These are phyloP conservation scores for Trichechus manatus DNA, from an alignment of 2,113 vertebrate genomes.

Conservation along the genomic window DNA sequence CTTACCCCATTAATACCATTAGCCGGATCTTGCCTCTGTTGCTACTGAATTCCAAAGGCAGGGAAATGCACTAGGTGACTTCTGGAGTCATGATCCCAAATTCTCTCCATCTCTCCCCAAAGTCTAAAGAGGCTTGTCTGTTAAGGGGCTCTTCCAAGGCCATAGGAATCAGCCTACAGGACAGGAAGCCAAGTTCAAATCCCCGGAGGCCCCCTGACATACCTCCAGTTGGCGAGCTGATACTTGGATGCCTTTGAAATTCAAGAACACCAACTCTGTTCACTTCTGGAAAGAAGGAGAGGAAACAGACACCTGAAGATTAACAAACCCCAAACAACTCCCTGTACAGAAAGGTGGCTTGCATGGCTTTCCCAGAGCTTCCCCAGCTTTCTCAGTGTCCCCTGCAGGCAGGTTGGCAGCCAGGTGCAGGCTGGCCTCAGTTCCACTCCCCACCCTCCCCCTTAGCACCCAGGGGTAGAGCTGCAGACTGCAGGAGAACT, in stretches of 20 bases:
- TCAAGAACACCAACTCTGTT: conserved; percentile 53
- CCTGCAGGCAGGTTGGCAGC: neutral
- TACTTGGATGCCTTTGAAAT: conserved; percentile 62
- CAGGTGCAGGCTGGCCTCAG: neutral
- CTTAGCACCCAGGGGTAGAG: neutral
- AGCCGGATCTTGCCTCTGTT: neutral
- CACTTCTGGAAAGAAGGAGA: neutral
- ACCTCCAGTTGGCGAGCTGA: conserved; percentile 44
- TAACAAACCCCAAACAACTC: neutral
- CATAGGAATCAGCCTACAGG: neutral
- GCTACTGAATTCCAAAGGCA: conserved; percentile 3
- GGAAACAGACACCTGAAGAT: conserved; percentile 45
- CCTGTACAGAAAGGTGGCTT: neutral
- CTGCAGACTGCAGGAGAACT: neutral
- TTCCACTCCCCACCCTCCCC: neutral
- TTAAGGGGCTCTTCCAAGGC: conserved; percentile 53
- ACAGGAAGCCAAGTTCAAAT: conserved; percentile 56
- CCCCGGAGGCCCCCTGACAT: neutral
- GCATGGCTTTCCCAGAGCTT: neutral
- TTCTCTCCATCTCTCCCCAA: neutral
- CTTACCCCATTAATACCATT: neutral
- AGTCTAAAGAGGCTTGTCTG: conserved; percentile 31
- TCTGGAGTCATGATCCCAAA: conserved; percentile 30
- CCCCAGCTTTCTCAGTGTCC: neutral
- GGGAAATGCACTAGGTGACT: neutral